Base-by-base conservation (phyloP, 2,797 vertebrate genomes). In the Erpetoichthys calabaricus region DNA sequence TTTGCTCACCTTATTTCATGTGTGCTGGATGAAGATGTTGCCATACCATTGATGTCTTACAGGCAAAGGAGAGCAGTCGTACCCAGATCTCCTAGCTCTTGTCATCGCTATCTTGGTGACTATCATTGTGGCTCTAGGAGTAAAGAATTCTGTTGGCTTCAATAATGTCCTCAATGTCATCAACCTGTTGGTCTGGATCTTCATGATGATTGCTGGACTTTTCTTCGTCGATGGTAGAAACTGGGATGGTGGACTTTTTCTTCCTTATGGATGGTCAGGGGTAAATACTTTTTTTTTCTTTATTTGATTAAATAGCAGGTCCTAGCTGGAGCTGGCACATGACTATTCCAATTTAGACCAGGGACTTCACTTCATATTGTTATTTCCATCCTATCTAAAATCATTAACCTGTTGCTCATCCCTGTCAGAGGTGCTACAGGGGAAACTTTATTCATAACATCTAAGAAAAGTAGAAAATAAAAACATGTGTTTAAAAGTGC, bases 191-290 rank as follows among this genome's bases (percentile, higher is more conserved):
- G 92, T 91, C 25, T 98, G 95, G 95, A 67, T 89, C 64, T 98
- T 98, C 79, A 90, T 94, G 68, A 79, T 97, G 80, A 81, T 95
- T 1, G 88, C 93, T 0, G 92, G 94, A 7, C 86, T 94, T 63
- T 91, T 95, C 76, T 97, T 94, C 56, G 62, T 95, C 65, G 91
- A 86, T 3, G 75, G 82, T 53, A 73, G 82, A 62, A 91, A 96
- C 77, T 98, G 95, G 95, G 84, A 83, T 3, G 78, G 84, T 8
- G 94, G 92, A 49, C 77, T 73, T 2, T 98, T 98, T 75, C 77
- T 98, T 66, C 92, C 95, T 0, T 91, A 88, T 0, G 95, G 95
- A 73, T 98, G 95, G 95, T 95, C 95, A 0, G 95, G 95, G 92
- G 95, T 98, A 73, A 91, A 91, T 76, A 51, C 50, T 46, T 63